phyloP scores from a whole-genome alignment of 1,140 invertebrate genomes.

The Musca vetustissima region DNA sequence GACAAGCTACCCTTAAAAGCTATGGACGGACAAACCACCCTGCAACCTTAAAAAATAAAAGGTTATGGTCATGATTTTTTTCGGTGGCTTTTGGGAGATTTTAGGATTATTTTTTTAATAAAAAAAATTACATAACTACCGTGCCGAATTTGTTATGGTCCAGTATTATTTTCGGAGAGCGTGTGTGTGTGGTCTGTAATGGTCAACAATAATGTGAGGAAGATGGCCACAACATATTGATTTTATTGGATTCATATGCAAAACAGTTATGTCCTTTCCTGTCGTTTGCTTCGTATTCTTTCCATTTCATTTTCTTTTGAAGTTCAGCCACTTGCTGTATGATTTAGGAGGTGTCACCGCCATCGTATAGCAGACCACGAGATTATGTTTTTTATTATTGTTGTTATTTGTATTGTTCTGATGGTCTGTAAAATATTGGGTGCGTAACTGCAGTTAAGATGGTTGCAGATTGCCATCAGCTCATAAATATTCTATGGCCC shows the following conservation, averaged over 20 bases:
- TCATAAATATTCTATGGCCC: conserved; percentile 18
- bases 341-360: conserved; percentile 12
- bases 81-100: too few species aligned
- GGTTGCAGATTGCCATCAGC: conserved; percentile 10
- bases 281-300: background rate
- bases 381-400: conserved; percentile 16
- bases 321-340: background rate
- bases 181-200: conserved; percentile 9
- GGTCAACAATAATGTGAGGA: background rate
- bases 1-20: background rate
- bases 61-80: too few species aligned
- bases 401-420: background rate
- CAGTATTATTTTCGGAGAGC: too few species aligned
- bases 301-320: too few species aligned
- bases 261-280: conserved; percentile 31
- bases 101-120: too few species aligned
- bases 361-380: background rate
- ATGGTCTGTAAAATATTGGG: background rate
- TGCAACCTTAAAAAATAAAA: too few species aligned
- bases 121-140: background rate
- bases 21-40: too few species aligned
- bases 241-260: conserved; percentile 54
- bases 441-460: conserved; percentile 8
- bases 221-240: conserved; percentile 39
- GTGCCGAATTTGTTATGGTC: background rate